Evolutionary conservation across 2,888 invertebrate species (phyloP).

Genomic region (Xestoiulus laeticollis): DNA sequence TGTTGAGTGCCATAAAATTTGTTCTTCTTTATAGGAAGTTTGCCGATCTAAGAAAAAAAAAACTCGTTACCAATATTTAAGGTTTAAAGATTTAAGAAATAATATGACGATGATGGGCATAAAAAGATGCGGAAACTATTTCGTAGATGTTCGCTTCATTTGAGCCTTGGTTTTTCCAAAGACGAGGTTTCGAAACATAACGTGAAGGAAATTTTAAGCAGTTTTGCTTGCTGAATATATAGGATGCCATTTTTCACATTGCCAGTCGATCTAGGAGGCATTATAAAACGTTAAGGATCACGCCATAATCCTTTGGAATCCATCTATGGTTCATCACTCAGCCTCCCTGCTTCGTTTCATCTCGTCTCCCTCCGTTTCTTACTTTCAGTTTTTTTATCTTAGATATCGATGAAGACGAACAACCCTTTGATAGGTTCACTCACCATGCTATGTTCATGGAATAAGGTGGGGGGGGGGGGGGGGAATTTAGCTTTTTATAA

Average conservation of each 20-base stretch:
- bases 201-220: slow-evolving; percentile 43
- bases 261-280: slow-evolving; percentile 21
- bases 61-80: slow-evolving; percentile 15
- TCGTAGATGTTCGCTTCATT: slow-evolving; percentile 5
- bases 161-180: not conserved
- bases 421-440: not conserved
- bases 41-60: slow-evolving; percentile 5
- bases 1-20: slow-evolving; percentile 34
- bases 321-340: slow-evolving; percentile 48
- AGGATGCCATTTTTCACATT: slow-evolving; percentile 47
- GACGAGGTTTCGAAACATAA: not conserved
- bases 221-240: slow-evolving; percentile 24
- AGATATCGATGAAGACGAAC: not conserved
- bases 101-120: slow-evolving; percentile 46
- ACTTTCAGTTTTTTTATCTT: slow-evolving; percentile 17
- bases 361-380: slow-evolving; percentile 11
- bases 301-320: slow-evolving; percentile 43
- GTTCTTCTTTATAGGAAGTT: slow-evolving; percentile 1
- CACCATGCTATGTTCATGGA: no score
- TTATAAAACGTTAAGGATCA: slow-evolving; percentile 47
- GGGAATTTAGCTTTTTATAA: no score
- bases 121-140: not conserved
- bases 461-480: no score
- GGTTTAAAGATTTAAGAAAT: slow-evolving; percentile 38
- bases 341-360: slow-evolving; percentile 39